Evolutionary conservation across 1,140 invertebrate genomes (phyloP).

Genomic region (Aphidius ervi): DNA sequence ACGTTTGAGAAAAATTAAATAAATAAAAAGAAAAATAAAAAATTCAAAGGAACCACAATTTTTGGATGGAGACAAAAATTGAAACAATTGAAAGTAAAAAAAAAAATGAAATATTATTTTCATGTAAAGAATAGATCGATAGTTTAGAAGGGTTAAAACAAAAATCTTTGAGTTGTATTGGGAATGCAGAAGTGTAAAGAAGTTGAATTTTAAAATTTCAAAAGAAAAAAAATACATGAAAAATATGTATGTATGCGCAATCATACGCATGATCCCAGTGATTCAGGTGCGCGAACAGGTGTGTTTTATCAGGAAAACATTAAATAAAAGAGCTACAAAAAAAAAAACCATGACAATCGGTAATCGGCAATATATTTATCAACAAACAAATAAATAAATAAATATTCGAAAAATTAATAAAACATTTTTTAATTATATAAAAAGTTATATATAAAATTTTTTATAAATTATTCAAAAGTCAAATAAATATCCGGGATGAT

Average conservation of each 20-base stretch:
- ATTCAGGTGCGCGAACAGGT: slow-evolving; percentile 44
- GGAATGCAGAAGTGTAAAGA: slow-evolving; percentile 29
- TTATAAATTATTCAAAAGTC: too few relatives aligned
- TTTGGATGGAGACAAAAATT: not conserved
- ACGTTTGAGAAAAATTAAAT: not conserved
- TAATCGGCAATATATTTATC: too few relatives aligned
- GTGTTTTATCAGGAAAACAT: slow-evolving; percentile 35
- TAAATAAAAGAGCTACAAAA: slow-evolving; percentile 19
- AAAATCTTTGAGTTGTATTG: slow-evolving; percentile 31
- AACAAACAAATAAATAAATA: too few relatives aligned
- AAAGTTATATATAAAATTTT: too few relatives aligned
- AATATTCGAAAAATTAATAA: too few relatives aligned
- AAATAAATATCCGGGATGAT: too few relatives aligned
- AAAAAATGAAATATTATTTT: slow-evolving; percentile 1
- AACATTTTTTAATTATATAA: too few relatives aligned
- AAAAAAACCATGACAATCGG: too few relatives aligned
- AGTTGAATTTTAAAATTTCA: slow-evolving; percentile 17
- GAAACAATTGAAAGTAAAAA: not conserved
- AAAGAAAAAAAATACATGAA: not conserved
- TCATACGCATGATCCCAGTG: slow-evolving; percentile 35
- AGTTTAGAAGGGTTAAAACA: slow-evolving; percentile 37
- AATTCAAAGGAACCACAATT: not conserved
- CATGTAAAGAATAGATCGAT: slow-evolving; percentile 15
- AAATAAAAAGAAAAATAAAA: not conserved
- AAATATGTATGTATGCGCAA: slow-evolving; percentile 30